Base-by-base conservation (phyloP, 2,797 vertebrate genomes). In the Galagoides demidoff region DNA sequence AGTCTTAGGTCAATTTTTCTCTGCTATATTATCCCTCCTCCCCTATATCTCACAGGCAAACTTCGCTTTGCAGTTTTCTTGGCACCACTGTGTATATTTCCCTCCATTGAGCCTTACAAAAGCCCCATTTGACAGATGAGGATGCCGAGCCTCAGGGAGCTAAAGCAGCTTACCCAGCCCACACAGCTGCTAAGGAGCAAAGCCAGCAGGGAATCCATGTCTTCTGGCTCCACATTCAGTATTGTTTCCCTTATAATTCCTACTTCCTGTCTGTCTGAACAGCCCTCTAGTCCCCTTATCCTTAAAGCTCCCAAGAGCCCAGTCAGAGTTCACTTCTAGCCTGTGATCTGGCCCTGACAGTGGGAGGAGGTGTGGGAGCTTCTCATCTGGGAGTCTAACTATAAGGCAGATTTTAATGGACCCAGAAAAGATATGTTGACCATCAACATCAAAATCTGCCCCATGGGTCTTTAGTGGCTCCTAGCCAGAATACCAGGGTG, bases 191-290 rank as follows among this genome's bases (percentile, higher is more conserved):
- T 92, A 14, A 95, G 84, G 59, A 96, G 70, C 63, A 81, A 85
- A 95, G 93, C 85, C 79, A 90, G 52, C 86, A 77, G 86, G 92
- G 95, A 95, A 95, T 89, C 86, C 68, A 61, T 82, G 93, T 96
- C 96, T 97, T 94, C 91, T 97, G 92, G 92, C 94, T 96, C 84
- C 81, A 82, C 71, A 85, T 37, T 91, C 92, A 91, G 86, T 91
- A 96, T 94, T 96, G 95, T 97, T 97, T 94, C 83, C 43, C 78
- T 92, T 89, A 81, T 97, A 95, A 97, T 90, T 96, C 92, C 85
- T 70, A 96, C 66, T 97, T 97, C 97, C 96, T 95, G 97, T 95
- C 96, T 97, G 92, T 96, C 92, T 97, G 97, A 97, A 95, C 91
- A 92, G 94, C 88, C 61, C 74, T 95, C 94, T 95, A 95, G 87